These are phyloP conservation scores for Drosophila bifasciata DNA, from an alignment of 1,140 invertebrate species.

Conservation along the genomic window DNA sequence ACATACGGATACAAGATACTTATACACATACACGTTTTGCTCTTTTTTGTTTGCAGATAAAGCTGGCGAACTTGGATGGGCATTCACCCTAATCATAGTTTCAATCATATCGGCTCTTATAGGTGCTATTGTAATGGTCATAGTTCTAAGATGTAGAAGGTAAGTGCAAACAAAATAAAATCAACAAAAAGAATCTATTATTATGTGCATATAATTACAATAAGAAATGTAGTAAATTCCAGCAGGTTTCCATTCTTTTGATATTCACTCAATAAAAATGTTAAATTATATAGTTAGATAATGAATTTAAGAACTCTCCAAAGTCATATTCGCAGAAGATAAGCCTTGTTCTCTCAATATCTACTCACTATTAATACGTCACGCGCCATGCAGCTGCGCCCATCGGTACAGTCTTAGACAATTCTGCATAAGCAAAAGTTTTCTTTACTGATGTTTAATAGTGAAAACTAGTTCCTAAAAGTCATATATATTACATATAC, in stretches of 20 bases:
- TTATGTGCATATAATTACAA: neutral
- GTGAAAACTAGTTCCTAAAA: too few relatives aligned
- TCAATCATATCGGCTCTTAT: conserved; percentile 85
- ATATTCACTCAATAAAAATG: neutral
- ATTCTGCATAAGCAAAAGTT: too few relatives aligned
- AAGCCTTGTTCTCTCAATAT: too few relatives aligned
- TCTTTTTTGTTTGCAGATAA: conserved; percentile 83
- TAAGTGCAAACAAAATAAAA: conserved; percentile 54
- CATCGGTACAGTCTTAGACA: too few relatives aligned
- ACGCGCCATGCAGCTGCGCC: too few relatives aligned
- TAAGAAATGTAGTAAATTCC: neutral
- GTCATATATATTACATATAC: too few relatives aligned
- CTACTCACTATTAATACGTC: too few relatives aligned
- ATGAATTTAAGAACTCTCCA: too few relatives aligned
- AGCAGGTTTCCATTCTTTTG: neutral
- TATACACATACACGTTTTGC: conserved; percentile 19
- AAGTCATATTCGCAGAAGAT: too few relatives aligned
- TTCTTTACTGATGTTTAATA: too few relatives aligned
- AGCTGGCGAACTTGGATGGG: conserved; percentile 85
- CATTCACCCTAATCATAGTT: conserved; percentile 85
- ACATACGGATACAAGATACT: conserved; percentile 26
- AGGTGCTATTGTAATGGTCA: conserved; percentile 86
- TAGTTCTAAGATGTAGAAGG: conserved; percentile 86
- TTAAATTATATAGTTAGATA: too few relatives aligned
- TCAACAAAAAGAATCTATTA: neutral